Percentiles rank a stretch among this genome's conserved stretches.
These are phyloP conservation scores for Willisornis vidua DNA, from an alignment of 2,113 vertebrate species.

Conservation along the genomic window DNA sequence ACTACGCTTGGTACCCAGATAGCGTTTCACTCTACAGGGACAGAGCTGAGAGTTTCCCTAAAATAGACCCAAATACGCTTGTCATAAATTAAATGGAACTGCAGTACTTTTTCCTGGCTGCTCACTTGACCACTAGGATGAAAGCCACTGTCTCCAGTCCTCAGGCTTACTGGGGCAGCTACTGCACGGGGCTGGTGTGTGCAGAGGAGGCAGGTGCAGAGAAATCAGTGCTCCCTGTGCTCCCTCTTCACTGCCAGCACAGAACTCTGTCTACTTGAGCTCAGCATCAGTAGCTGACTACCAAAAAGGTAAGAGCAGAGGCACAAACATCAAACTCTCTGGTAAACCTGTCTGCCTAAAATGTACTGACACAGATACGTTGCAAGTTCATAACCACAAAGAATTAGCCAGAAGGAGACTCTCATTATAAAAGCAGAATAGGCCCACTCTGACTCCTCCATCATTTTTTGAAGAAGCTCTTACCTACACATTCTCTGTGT, in stretches of 20 bases:
- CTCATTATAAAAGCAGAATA: neutral
- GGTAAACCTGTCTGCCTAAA: neutral
- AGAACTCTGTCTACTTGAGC: neutral
- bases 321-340: neutral
- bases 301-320: neutral
- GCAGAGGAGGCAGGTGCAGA: neutral
- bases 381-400: neutral
- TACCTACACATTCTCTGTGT: neutral
- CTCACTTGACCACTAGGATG: neutral
- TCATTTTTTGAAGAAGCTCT: neutral
- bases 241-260: neutral
- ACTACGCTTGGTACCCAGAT: neutral
- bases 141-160: neutral
- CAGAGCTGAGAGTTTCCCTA: neutral
- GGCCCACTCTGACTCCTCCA: neutral
- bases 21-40: neutral
- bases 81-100: slow-evolving; percentile 6
- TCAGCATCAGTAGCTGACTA: neutral
- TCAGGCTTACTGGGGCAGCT: neutral
- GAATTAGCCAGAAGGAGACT: neutral
- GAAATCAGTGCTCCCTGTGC: neutral
- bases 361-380: neutral
- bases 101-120: neutral
- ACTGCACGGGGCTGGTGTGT: fast-evolving
- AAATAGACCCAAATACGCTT: neutral